Evolutionary conservation across 2,888 invertebrate genomes (phyloP), one percentile per base, ranked within the genome.

Genomic region (Microplitis deprimator): DNA sequence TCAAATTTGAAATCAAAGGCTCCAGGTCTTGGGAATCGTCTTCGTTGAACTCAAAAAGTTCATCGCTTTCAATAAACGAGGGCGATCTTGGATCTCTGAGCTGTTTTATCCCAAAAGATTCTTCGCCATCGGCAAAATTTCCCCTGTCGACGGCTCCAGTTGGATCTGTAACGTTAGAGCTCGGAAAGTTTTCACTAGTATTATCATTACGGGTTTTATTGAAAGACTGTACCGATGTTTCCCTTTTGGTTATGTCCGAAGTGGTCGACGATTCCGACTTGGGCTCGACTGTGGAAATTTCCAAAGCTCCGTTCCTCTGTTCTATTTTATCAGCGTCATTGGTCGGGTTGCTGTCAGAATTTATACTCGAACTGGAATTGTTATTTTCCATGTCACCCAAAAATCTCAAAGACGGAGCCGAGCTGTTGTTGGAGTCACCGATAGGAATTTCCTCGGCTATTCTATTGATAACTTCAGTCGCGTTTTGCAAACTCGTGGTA

Each of bases 141-240:
- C n/a, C 61, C 17, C 17, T 10, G n/a, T 68, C 20, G 68, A 50
- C 50, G 8, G 50, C 8, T 8, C 10, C 50, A 50, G 38, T 39
- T 38, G 68, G 13, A 72, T 72, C 71, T 72, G 71, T 72, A 72
- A 72, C 16, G 5, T 72, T 72, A 72, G 71, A 72, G 61, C n/a
- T 61, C 38, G 71, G 62, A 72, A 72, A 72, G 39, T 62, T 72
- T 29, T 61, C 62, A 61, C 16, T 39, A 38, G 40, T 61, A 38
- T 72, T 61, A 72, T 13, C 39, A 16, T 6, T 72, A 39, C 17
- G 62, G 62, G 29, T 29, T 29, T 62, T 72, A 61, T 39, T 72
- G 61, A 40, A 72, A 72, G 62, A 39, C 62, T 29, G 70, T 70
- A 72, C 39, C 62, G 71, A 40, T 38, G 62, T 39, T 62, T 72